Conservation (phyloP, 1,140 invertebrate genomes). For the Galleria mellonella region DNA sequence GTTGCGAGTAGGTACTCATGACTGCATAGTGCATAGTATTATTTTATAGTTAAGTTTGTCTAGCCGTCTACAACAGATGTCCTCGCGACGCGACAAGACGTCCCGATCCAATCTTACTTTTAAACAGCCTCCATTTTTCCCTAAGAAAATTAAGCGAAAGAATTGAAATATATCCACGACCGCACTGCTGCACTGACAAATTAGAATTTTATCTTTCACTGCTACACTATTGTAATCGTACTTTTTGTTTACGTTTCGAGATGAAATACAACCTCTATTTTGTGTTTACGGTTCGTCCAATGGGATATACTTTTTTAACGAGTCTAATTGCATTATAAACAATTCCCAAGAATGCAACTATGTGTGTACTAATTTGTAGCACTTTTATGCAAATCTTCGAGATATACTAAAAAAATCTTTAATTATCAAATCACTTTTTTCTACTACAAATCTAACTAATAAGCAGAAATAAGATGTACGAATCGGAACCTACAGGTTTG, state of each 20-base stretch:
- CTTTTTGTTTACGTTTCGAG: conserved; percentile 5
- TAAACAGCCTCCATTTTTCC: conserved; percentile 26
- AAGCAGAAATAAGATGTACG: too few species aligned
- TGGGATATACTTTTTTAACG: conserved; percentile 14
- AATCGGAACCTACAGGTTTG: too few species aligned
- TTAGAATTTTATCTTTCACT: conserved; percentile 19
- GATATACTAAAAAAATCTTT: too few species aligned
- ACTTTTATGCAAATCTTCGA: too few species aligned
- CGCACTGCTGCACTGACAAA: conserved; percentile 12
- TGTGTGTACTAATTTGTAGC: too few species aligned
- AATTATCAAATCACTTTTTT: too few species aligned
- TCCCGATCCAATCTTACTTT: conserved; percentile 30
- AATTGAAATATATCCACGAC: conserved; percentile 6
- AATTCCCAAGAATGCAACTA: too few species aligned
- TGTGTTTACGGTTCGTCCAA: conserved; percentile 5
- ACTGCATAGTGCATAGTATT: neutral
- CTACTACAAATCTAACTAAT: too few species aligned
- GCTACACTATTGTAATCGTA: conserved; percentile 11
- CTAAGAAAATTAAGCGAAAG: conserved; percentile 24
- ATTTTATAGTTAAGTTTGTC: conserved; percentile 32
- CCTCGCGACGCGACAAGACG: conserved; percentile 6
- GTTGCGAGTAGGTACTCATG: too few species aligned
- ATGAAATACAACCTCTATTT: conserved; percentile 12
- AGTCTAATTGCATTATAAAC: neutral
- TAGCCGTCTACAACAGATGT: conserved; percentile 31